phyloP scores from a whole-genome alignment of 2,113 vertebrate species.

The Ptychochromis oligacanthus region DNA sequence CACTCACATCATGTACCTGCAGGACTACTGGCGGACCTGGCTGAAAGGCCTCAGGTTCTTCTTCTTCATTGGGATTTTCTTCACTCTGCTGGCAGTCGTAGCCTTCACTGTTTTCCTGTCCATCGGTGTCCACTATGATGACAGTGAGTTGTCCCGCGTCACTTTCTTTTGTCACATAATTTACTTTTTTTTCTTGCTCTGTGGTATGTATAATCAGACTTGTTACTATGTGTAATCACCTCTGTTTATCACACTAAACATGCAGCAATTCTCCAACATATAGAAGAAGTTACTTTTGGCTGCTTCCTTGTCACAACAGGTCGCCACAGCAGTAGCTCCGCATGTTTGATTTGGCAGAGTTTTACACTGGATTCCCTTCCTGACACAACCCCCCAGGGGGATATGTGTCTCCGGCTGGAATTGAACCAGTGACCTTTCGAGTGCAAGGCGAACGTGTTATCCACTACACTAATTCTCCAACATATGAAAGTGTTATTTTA shows the following conservation, averaged over 20 bases:
- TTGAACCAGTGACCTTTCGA: no score
- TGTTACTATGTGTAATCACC: neutral
- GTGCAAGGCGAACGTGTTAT: no score
- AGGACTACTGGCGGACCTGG: slow-evolving; percentile 98
- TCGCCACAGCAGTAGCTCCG: no score
- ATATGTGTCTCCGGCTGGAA: no score
- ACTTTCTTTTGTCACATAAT: neutral
- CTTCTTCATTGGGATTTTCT: slow-evolving; percentile 84
- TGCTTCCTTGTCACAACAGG: no score
- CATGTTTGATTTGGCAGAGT: no score
- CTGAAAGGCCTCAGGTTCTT: slow-evolving; percentile 94
- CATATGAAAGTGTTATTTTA: neutral
- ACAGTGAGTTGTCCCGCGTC: slow-evolving; percentile 81
- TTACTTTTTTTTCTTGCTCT: neutral
- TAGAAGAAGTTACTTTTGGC: no score
- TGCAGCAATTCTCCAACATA: neutral
- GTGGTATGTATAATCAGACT: neutral
- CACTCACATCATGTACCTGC: slow-evolving; percentile 95
- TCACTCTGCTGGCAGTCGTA: slow-evolving; percentile 82
- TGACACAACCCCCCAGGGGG: no score
- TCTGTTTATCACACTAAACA: neutral
- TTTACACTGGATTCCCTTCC: no score
- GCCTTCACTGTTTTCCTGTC: slow-evolving; percentile 87
- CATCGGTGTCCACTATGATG: slow-evolving; percentile 84
- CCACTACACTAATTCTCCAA: no score